Conservation (phyloP, 2,113 vertebrate genomes). For the Oplegnathus fasciatus region DNA sequence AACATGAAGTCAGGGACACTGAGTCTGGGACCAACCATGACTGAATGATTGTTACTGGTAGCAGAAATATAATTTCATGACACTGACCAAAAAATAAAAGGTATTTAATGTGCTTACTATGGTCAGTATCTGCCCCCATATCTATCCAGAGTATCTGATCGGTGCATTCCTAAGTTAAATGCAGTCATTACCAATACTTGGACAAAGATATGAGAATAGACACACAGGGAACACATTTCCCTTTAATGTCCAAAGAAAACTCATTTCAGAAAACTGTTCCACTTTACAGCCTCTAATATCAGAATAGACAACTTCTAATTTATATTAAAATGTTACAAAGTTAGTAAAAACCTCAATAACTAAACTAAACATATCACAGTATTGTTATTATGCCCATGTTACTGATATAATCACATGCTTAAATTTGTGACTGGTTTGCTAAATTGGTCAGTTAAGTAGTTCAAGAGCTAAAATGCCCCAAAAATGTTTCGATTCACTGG, state of each 20-base stretch:
- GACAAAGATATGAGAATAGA: neutral
- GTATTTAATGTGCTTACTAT: neutral
- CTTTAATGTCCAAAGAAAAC: neutral
- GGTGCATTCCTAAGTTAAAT: no score
- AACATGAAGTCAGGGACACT: neutral
- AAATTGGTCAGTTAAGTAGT: neutral
- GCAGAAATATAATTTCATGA: neutral
- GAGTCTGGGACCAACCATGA: neutral
- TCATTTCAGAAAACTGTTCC: neutral
- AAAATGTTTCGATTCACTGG: constrained; percentile 5
- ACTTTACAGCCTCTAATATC: neutral
- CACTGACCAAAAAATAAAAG: no score
- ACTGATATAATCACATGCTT: neutral
- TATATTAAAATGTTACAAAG: neutral
- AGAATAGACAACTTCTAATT: neutral
- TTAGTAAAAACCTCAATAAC: neutral
- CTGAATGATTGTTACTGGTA: neutral
- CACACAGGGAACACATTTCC: neutral
- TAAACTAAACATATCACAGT: neutral
- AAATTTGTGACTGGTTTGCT: neutral
- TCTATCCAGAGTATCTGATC: neutral
- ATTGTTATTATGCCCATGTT: neutral
- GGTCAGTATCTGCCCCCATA: neutral
- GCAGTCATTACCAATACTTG: neutral
- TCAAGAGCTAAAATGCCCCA: neutral